Base-by-base conservation (phyloP, 92 coral and sea anemone genomes). In the Chrysogorgia sp. region DNA sequence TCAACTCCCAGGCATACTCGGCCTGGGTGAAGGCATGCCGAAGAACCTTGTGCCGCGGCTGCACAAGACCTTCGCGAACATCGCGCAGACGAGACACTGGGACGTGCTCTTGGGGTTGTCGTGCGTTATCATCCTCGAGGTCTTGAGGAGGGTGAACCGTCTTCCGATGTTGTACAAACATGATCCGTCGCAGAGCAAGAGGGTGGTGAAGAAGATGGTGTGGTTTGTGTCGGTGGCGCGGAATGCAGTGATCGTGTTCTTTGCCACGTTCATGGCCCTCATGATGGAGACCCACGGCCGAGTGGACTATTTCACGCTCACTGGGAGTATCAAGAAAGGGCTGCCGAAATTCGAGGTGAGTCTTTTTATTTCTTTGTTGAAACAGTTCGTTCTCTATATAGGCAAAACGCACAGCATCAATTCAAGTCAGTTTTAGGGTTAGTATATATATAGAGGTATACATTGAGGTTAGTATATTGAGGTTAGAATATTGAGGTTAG, bases 1-100 rank as follows among this genome's bases (percentile, higher is more conserved):
- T n/a, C 99, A 91, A 79, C 62, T 96, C 56, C 92, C 92, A 61
- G 99, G 90, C 40, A 74, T 96, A 53, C 83, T 93, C 10, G 97
- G 97, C 29, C 62, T 92, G 22, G 58, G 9, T 3, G 34, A 63
- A 80, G 84, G 85, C 40, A 85, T 92, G 47, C 97, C 98, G 10
- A 88, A 96, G 58, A 88, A 85, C n/a, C 89, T 94, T 34, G 48
- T 88, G 14, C 58, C 88, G 59, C 79, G 96, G 34, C 65, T 92
- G 5, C 92, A 89, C 74, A 77, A 87, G 77, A 94, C 98, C 14
- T 91, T 94, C 78, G 87, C 86, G 53, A 82, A 89, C 63, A 82
- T 94, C 2, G 89, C 85, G 60, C 89, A 89, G 34, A 94, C 98
- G 1, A 88, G 71, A 58, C 84, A 86, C 62, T 92, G 96, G 84